phyloP scores from a whole-genome alignment of 2,888 invertebrate genomes.

The Oxyteleia sp. region DNA sequence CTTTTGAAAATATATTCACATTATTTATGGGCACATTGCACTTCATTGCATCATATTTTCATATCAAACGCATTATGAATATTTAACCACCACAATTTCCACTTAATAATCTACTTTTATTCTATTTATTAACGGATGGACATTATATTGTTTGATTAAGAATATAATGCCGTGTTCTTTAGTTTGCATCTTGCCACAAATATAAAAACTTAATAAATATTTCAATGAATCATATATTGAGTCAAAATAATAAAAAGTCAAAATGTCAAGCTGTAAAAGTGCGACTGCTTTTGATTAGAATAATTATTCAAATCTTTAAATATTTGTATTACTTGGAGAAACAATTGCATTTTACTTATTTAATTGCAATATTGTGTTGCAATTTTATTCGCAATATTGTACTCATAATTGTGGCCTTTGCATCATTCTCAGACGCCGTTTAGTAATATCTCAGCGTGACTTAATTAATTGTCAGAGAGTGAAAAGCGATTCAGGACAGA shows the following conservation, averaged over 20 bases:
- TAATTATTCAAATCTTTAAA: constrained; percentile 20
- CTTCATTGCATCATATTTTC: constrained; percentile 37
- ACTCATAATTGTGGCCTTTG: constrained; percentile 54
- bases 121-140: background rate
- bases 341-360: constrained; percentile 36
- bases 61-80: constrained; percentile 28
- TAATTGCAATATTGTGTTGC: constrained; percentile 45
- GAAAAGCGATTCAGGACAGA: constrained; percentile 51
- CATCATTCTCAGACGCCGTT: constrained; percentile 48
- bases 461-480: constrained; percentile 56
- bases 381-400: constrained; percentile 46
- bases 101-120: constrained; percentile 9
- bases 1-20: constrained; percentile 41
- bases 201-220: constrained; percentile 37
- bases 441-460: constrained; percentile 30
- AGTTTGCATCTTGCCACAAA: constrained; percentile 12
- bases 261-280: constrained; percentile 40
- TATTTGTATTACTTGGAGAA: constrained; percentile 23
- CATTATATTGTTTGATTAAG: constrained; percentile 15
- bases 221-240: constrained; percentile 26
- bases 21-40: constrained; percentile 50
- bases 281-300: constrained; percentile 6
- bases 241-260: constrained; percentile 14
- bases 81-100: constrained; percentile 14
- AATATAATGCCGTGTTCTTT: background rate